A percentile compares a stretch with the other conserved stretches of the same genome.
Conservation (phyloP, 2,113 vertebrate species). For the Nannobrachium achirus region DNA sequence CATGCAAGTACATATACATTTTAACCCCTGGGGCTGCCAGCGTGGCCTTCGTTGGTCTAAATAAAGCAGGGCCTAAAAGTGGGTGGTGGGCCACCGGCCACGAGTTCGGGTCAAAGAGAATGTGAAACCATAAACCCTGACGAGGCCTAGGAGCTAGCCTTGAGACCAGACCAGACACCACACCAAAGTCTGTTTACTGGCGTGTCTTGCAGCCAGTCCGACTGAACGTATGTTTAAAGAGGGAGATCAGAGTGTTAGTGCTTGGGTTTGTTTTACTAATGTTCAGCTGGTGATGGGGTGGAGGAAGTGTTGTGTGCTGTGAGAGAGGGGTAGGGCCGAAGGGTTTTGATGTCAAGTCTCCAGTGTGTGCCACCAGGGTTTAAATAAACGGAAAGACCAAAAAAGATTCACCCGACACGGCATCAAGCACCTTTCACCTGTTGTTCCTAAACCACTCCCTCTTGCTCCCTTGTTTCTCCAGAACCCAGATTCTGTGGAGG, state of each 20-base stretch:
- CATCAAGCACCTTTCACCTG: neutral
- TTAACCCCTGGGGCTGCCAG: constrained; percentile 53
- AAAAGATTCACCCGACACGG: no score
- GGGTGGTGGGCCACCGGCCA: constrained; percentile 41
- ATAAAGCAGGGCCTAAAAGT: constrained; percentile 73
- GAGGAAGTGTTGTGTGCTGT: constrained; percentile 37
- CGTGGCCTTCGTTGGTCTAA: constrained; percentile 58
- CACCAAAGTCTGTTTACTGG: constrained; percentile 48
- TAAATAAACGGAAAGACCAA: no score
- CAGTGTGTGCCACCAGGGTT: neutral
- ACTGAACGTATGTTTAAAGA: constrained; percentile 34
- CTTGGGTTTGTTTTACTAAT: constrained; percentile 36
- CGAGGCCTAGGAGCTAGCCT: constrained; percentile 32
- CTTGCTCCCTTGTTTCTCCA: constrained; percentile 44
- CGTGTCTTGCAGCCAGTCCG: constrained; percentile 46
- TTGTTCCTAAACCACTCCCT: neutral
- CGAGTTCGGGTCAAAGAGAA: constrained; percentile 70
- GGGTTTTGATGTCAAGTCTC: neutral
- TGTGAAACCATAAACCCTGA: constrained; percentile 65
- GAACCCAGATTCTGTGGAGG: constrained; percentile 85
- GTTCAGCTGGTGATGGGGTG: constrained; percentile 23
- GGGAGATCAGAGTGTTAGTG: constrained; percentile 11
- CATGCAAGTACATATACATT: constrained; percentile 50
- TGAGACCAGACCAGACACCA: constrained; percentile 43
- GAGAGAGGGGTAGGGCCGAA: neutral